phyloP scores from a whole-genome alignment of 1,140 invertebrate species.

The Nomia melanderi region DNA sequence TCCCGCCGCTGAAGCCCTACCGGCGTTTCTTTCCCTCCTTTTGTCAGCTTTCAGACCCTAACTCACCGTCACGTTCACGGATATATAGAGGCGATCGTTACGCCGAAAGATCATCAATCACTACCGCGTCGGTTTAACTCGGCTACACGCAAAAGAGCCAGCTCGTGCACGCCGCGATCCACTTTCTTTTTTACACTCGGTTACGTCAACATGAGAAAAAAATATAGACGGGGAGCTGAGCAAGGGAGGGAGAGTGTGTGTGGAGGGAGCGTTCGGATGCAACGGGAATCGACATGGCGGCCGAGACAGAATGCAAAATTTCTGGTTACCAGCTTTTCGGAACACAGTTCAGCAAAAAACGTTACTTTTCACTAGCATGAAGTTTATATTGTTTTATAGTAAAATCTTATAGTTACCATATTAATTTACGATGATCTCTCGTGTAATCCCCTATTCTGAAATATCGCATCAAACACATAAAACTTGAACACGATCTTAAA shows the following conservation, averaged over 20 bases:
- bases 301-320: conserved; percentile 10
- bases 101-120: conserved; percentile 70
- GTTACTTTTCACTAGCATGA: too few relatives aligned
- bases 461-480: too few relatives aligned
- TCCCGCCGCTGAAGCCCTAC: conserved; percentile 5
- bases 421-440: too few relatives aligned
- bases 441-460: too few relatives aligned
- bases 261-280: too few relatives aligned
- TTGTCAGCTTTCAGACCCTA: conserved; percentile 39
- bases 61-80: conserved; percentile 62
- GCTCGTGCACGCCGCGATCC: conserved; percentile 61
- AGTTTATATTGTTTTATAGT: too few relatives aligned
- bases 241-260: neutral
- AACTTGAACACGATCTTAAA: too few relatives aligned
- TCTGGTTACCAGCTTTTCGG: neutral
- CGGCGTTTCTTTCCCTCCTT: conserved; percentile 40
- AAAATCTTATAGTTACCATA: too few relatives aligned
- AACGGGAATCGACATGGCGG: neutral
- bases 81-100: conserved; percentile 69
- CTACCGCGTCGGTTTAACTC: conserved; percentile 65
- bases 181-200: conserved; percentile 63
- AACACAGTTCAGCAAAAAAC: too few relatives aligned
- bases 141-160: conserved; percentile 66
- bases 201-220: conserved; percentile 51
- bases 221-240: neutral